phyloP scores from a whole-genome alignment of 2,113 vertebrate species.

The Elephas maximus region DNA sequence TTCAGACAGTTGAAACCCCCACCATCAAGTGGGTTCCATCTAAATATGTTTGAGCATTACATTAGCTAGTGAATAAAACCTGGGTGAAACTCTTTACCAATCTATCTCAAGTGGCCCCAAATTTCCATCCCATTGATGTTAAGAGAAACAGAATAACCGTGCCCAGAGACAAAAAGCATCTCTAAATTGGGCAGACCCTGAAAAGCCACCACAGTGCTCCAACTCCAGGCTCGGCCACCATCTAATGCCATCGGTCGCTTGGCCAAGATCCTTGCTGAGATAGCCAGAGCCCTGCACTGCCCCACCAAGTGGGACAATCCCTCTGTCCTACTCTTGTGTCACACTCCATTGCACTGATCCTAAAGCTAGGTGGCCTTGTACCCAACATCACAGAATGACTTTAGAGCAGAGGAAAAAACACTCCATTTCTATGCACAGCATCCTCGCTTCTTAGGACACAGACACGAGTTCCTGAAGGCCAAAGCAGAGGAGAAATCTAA shows the following conservation, averaged over 20 bases:
- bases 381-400: background rate
- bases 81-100: background rate
- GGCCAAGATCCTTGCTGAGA: background rate
- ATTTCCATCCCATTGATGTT: background rate
- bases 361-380: background rate
- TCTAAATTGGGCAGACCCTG: background rate
- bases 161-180: background rate
- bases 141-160: slow-evolving; percentile 9
- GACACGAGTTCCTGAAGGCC: background rate
- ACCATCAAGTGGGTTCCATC: background rate
- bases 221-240: background rate
- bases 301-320: background rate
- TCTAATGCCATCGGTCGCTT: background rate
- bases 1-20: background rate
- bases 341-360: background rate
- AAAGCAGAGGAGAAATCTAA: background rate
- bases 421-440: background rate
- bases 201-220: background rate
- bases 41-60: background rate
- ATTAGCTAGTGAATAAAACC: slow-evolving; percentile 11
- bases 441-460: background rate
- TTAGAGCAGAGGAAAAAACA: background rate
- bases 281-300: background rate
- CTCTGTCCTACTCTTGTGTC: background rate
- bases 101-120: background rate